These are phyloP conservation scores for Isichthys henryi DNA, from an alignment of 2,113 vertebrate species.

Conservation along the genomic window DNA sequence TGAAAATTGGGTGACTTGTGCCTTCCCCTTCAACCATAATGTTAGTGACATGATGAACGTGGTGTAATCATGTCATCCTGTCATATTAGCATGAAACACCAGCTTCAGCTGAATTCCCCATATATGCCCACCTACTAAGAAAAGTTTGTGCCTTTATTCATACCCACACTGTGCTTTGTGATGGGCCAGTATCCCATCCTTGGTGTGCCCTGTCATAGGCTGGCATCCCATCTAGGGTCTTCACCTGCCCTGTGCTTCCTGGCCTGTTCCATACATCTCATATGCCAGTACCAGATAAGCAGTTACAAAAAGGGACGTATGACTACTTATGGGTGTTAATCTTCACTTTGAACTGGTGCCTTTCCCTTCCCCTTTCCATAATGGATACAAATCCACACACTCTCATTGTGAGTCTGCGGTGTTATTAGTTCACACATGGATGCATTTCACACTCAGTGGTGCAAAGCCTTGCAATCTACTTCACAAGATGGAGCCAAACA, in stretches of 20 bases:
- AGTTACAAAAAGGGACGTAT: not conserved
- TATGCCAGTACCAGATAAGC: not conserved
- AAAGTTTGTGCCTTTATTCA: not conserved
- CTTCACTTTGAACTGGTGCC: not conserved
- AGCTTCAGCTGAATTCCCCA: not conserved
- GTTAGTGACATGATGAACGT: not conserved
- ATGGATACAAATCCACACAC: not conserved
- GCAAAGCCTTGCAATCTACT: not conserved
- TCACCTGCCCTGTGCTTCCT: not conserved
- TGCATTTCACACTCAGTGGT: not conserved
- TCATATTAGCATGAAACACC: not conserved
- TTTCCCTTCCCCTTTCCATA: not conserved
- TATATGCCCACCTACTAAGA: not conserved
- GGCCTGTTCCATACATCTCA: not conserved
- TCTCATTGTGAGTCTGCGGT: not conserved
- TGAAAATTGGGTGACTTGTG: not conserved
- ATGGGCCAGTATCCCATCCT: not conserved
- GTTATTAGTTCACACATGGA: not conserved
- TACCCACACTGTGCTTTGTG: not conserved
- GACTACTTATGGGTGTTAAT: not conserved
- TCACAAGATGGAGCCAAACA: not conserved
- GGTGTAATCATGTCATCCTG: not conserved
- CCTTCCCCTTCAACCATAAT: not conserved
- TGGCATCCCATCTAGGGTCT: not conserved
- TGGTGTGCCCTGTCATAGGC: not conserved